phyloP scores from a whole-genome alignment of 2,797 vertebrate species.

The Pangasius djambal region DNA sequence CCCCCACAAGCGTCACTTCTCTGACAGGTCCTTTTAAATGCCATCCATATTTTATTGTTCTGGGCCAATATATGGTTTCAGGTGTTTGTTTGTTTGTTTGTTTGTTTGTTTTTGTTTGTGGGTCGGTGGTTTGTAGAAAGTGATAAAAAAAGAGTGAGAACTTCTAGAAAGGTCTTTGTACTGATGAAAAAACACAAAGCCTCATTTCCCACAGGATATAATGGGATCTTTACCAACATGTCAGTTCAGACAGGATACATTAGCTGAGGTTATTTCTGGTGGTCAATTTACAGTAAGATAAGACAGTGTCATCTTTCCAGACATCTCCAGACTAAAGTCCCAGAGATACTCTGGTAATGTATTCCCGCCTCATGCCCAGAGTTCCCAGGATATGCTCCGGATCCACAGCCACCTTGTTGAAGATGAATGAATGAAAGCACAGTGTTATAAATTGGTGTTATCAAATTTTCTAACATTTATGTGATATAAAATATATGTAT shows the following conservation, averaged over 20 bases:
- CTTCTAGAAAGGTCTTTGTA: background rate
- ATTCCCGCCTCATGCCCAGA: background rate
- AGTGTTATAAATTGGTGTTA: no score
- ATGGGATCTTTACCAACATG: background rate
- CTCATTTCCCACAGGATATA: background rate
- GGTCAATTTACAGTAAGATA: background rate
- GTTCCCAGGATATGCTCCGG: background rate
- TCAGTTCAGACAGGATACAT: background rate
- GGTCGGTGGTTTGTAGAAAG: background rate
- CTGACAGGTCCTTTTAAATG: no score
- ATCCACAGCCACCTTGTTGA: background rate
- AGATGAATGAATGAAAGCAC: background rate
- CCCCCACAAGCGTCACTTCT: background rate
- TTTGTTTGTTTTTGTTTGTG: no score
- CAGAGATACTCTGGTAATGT: background rate
- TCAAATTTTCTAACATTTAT: background rate
- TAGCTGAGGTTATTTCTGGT: background rate
- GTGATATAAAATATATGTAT: no score
- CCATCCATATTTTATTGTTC: background rate
- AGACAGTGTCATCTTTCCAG: background rate
- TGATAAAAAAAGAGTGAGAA: background rate
- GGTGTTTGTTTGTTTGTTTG: background rate
- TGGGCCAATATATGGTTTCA: background rate
- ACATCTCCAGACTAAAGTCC: background rate
- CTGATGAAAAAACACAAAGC: background rate